These are phyloP conservation scores for Leucoptera coffeella DNA, from an alignment of 2,888 invertebrate species.

Conservation along the genomic window DNA sequence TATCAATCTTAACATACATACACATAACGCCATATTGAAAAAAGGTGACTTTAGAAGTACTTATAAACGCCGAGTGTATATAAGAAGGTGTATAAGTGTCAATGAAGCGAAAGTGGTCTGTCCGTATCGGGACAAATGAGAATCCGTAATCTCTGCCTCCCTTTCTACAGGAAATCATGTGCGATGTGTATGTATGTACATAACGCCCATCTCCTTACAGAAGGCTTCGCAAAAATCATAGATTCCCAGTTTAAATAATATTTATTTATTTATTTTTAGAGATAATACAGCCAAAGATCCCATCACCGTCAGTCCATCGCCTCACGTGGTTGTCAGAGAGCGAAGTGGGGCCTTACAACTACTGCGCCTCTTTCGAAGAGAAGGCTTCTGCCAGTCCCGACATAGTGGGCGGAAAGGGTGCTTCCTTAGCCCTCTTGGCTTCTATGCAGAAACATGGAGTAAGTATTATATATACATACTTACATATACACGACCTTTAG, in stretches of 20 bases:
- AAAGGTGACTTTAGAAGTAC: too few species aligned
- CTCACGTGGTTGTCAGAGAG: slow-evolving; percentile 17
- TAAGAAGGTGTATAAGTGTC: too few species aligned
- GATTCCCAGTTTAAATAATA: background rate
- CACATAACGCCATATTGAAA: too few species aligned
- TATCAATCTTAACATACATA: too few species aligned
- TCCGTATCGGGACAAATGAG: too few species aligned
- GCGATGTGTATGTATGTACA: background rate
- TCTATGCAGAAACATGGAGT: slow-evolving; percentile 37
- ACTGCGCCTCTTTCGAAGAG: slow-evolving; percentile 35
- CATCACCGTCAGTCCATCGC: slow-evolving; percentile 12
- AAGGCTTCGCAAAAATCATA: too few species aligned
- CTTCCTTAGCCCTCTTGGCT: slow-evolving; percentile 62
- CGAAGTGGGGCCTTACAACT: slow-evolving; percentile 16
- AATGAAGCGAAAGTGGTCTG: too few species aligned
- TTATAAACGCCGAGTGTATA: too few species aligned
- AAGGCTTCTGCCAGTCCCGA: slow-evolving; percentile 41
- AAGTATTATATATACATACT: slow-evolving; percentile 5
- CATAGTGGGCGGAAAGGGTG: slow-evolving; percentile 73
- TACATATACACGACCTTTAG: background rate
- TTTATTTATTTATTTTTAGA: slow-evolving; percentile 8
- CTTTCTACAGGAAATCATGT: too few species aligned
- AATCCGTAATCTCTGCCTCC: too few species aligned
- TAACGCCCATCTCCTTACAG: too few species aligned
- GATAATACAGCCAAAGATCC: slow-evolving; percentile 10